Evolutionary conservation across 2,888 invertebrate species (phyloP).

Genomic region (Thymelicus acteon): DNA sequence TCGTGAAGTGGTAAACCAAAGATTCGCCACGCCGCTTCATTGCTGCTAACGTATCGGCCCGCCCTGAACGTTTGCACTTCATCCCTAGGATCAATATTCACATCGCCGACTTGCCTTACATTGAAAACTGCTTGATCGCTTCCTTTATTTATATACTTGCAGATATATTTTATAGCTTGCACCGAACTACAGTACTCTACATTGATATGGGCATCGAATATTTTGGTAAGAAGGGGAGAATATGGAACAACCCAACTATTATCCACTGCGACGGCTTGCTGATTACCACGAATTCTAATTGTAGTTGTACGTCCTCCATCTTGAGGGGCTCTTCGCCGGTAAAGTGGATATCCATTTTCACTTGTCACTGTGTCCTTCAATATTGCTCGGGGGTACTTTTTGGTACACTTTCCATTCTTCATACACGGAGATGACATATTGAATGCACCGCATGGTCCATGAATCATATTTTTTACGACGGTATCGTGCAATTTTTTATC

Average conservation of each 20-base stretch:
- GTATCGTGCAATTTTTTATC: constrained; percentile 43
- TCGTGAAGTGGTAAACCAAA: constrained; percentile 46
- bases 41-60: constrained; percentile 52
- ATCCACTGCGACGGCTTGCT: not conserved
- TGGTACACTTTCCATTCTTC: not conserved
- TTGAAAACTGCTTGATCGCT: constrained; percentile 45
- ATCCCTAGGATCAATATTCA: constrained; percentile 39
- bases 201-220: constrained; percentile 39
- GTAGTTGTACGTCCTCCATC: too few relatives aligned
- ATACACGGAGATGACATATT: not conserved
- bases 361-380: too few relatives aligned
- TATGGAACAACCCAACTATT: too few relatives aligned
- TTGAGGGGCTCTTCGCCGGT: too few relatives aligned
- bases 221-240: too few relatives aligned
- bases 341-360: too few relatives aligned
- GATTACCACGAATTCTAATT: too few relatives aligned
- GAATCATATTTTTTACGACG: constrained; percentile 26
- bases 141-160: constrained; percentile 42
- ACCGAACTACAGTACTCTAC: constrained; percentile 43
- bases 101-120: constrained; percentile 35
- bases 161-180: constrained; percentile 44
- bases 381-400: constrained; percentile 41
- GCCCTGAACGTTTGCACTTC: constrained; percentile 50
- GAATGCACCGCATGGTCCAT: constrained; percentile 1
- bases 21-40: constrained; percentile 52